Percentiles rank a stretch among this genome's conserved stretches.
phyloP scores from a whole-genome alignment of 2,888 invertebrate genomes.

The Leptopilina drosophilae region DNA sequence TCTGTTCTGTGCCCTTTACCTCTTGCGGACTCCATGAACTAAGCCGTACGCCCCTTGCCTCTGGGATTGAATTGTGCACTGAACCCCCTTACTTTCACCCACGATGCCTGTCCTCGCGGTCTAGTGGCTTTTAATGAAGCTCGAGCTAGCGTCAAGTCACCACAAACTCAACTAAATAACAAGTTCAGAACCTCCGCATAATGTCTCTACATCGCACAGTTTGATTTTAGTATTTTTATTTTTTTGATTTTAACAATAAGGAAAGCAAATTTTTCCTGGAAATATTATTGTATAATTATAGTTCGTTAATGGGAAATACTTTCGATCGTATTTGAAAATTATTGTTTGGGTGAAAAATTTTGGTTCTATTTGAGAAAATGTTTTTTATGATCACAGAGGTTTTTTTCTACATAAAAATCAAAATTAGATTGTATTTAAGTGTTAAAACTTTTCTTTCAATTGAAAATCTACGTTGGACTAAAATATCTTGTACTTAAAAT shows the following conservation, averaged over 20 bases:
- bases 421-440: too few species aligned
- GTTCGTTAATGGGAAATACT: too few species aligned
- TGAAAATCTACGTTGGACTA: too few species aligned
- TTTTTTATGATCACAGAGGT: too few species aligned
- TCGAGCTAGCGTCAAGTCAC: constrained; percentile 58
- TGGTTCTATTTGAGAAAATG: too few species aligned
- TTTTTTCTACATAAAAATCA: too few species aligned
- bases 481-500: too few species aligned
- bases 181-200: constrained; percentile 46
- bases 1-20: constrained; percentile 44
- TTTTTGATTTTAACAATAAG: neutral
- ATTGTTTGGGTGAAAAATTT: too few species aligned
- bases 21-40: constrained; percentile 43
- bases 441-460: too few species aligned
- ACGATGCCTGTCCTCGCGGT: constrained; percentile 52
- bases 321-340: too few species aligned
- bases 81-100: constrained; percentile 43
- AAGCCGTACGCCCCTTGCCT: constrained; percentile 1
- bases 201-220: neutral
- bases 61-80: constrained; percentile 29
- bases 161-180: constrained; percentile 60
- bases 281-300: too few species aligned
- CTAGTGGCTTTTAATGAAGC: constrained; percentile 67
- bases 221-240: too few species aligned
- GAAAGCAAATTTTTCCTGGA: neutral